Evolutionary conservation across 1,140 invertebrate species (phyloP).

Genomic region (Drosophila persimilis): DNA sequence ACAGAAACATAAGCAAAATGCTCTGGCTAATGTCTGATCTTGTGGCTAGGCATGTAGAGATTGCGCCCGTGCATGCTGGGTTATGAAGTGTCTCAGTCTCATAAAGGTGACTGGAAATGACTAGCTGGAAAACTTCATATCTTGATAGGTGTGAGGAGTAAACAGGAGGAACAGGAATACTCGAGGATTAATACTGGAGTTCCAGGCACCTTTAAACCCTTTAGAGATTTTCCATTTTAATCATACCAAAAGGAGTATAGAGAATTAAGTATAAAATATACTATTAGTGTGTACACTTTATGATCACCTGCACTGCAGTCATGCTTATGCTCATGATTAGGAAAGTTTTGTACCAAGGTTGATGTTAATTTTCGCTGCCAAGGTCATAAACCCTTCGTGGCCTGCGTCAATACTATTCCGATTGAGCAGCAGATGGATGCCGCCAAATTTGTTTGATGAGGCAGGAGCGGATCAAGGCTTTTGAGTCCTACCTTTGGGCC

Average conservation of each 20-base stretch:
- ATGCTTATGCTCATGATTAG: conserved; percentile 61
- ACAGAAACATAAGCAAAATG: conserved; percentile 27
- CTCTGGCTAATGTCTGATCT: conserved; percentile 31
- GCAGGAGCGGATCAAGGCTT: conserved; percentile 4
- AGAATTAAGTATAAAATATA: no score
- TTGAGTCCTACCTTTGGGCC: no score
- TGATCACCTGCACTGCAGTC: background rate
- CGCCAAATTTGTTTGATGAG: conserved; percentile 55
- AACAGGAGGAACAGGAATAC: conserved; percentile 1
- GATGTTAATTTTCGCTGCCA: conserved; percentile 44
- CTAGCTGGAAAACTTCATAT: conserved; percentile 9
- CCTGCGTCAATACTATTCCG: conserved; percentile 52
- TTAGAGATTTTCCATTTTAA: no score
- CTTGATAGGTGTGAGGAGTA: conserved; percentile 6
- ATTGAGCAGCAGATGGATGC: conserved; percentile 68
- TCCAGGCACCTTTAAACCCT: background rate
- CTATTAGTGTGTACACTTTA: no score
- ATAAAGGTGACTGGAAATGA: conserved; percentile 38
- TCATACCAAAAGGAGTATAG: no score
- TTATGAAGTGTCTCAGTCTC: conserved; percentile 58
- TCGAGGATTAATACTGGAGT: conserved; percentile 10
- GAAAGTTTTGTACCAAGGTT: conserved; percentile 47
- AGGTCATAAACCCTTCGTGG: conserved; percentile 30
- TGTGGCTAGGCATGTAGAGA: conserved; percentile 40
- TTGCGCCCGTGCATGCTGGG: conserved; percentile 46